Evolutionary conservation across 2,113 vertebrate species (phyloP), one percentile per base, ranked within the genome.

Genomic region (Periophthalmodon schlosseri): DNA sequence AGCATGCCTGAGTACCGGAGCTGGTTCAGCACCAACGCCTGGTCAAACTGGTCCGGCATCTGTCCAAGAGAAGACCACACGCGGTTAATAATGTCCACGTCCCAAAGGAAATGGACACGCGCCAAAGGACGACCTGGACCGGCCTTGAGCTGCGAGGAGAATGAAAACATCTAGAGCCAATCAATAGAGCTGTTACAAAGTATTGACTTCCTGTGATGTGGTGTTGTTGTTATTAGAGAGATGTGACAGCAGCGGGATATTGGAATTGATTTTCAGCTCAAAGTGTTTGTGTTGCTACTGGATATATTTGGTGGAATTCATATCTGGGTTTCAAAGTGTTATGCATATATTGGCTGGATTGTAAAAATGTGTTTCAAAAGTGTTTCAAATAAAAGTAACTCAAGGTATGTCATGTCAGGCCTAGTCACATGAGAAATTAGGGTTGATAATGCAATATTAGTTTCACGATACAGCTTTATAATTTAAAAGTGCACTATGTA

Each of bases 11-110:
- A 99, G 83, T 99, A 99, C 20, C 95, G 91, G 88, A 99, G 94
- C 94, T 99, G 98, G 92, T 98, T 99, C 64, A 99, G 94, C 76
- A 99, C 98, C 68, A 99, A 90, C 0, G 95, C 93, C 92, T 96
- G 96, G 91, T 99, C 97, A 87, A 99, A 99, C 74, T 95, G 96
- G 82, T 97, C 96, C 23, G 98, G 96, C 96, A 97, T 96, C 97
- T 98, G 52, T 2, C 1, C 36, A 10, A 6, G 65, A 49, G 69
- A 47, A 13, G 52, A 16, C 5, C 24, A 46, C 15, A 66, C 13
- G 21, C 20, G 23, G 56, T 64, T 49, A 23, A 68, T 23, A 68
- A 23, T 3, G 44, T n/a, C n/a, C 56, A 23, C n/a, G 24, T 34
- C 60, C 24, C 24, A 34, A 9, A 63, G 16, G 60, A 63, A 18